Evolutionary conservation across 2,888 invertebrate species (phyloP).

Genomic region (Dicyrtoma fusca): DNA sequence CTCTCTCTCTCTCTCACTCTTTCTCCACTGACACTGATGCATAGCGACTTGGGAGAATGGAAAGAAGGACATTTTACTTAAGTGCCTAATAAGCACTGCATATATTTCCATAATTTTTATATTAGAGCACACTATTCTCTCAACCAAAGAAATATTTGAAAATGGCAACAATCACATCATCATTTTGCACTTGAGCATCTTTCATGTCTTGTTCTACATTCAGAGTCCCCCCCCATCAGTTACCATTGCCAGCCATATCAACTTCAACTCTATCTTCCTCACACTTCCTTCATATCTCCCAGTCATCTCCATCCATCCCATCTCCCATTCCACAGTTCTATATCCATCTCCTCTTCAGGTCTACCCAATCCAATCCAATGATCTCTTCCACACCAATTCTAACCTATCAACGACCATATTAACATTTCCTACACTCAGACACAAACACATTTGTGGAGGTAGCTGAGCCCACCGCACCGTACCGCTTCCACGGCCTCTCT

Average conservation of each 20-base stretch:
- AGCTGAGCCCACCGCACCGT: too few relatives aligned
- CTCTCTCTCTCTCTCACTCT: too few relatives aligned
- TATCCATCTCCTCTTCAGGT: background rate
- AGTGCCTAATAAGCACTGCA: slow-evolving; percentile 36
- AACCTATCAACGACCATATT: slow-evolving; percentile 2
- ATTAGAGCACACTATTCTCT: background rate
- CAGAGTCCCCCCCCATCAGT: too few relatives aligned
- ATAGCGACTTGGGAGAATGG: background rate
- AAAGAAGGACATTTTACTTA: slow-evolving; percentile 23
- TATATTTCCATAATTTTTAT: slow-evolving; percentile 35
- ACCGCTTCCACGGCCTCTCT: background rate
- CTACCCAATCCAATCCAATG: too few relatives aligned
- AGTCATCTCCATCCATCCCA: too few relatives aligned
- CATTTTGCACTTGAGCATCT: slow-evolving; percentile 21
- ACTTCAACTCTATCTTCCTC: too few relatives aligned
- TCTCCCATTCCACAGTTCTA: background rate
- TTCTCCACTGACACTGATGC: background rate
- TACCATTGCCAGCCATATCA: too few relatives aligned
- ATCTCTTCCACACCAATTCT: background rate
- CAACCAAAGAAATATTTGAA: slow-evolving; percentile 7
- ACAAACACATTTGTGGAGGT: background rate
- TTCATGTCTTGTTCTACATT: slow-evolving; percentile 20
- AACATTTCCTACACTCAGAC: too few relatives aligned
- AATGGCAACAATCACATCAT: slow-evolving; percentile 23
- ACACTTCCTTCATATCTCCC: too few relatives aligned